Base-by-base conservation (phyloP, 2,113 vertebrate genomes). In the Polypterus bichir region DNA sequence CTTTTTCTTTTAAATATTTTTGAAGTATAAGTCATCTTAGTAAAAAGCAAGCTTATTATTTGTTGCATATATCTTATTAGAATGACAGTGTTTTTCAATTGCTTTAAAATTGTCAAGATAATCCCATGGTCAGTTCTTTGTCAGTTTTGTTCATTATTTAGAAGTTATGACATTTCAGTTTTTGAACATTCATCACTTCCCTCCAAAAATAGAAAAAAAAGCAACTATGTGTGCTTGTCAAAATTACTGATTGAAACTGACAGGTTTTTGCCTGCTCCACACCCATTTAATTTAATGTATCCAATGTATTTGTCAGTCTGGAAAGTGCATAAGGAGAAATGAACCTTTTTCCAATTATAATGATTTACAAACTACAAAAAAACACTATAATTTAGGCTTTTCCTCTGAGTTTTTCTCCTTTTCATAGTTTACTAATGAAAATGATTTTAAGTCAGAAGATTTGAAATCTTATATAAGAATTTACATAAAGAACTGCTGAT, bases 401-500 rank as follows among this genome's bases (percentile, higher is more conserved):
- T 27, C 27, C 27, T 77, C 69, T 47, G 78, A 76, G 60, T 70
- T 75, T 76, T 79, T 81, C 73, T 74, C 76, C 81, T 73, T 74
- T 76, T 52, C 73, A 70, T 73, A 78, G 82, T 73, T 88, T 79
- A 76, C 76, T 77, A 81, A 75, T 74, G 86, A 81, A 84, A 83
- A 83, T 76, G 81, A 93, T 94, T 96, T 93, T 76, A 86, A 88
- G 85, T 87, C 86, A 85, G 81, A 88, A 86, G 85, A 83, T 95
- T 88, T 85, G 90, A 88, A 95, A 94, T 90, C 87, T 92, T 90
- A 88, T 82, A 80, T 88, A 78, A 77, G 76, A 79, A 97, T 98
- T 94, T 94, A 86, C 92, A 97, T 96, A 91, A 87, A 92, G 91
- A 93, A 93, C 85, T 92, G 94, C 93, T 95, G 94, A 98, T 93